Base-by-base conservation (phyloP, 2,888 invertebrate species). In the Adelognathus sp. region DNA sequence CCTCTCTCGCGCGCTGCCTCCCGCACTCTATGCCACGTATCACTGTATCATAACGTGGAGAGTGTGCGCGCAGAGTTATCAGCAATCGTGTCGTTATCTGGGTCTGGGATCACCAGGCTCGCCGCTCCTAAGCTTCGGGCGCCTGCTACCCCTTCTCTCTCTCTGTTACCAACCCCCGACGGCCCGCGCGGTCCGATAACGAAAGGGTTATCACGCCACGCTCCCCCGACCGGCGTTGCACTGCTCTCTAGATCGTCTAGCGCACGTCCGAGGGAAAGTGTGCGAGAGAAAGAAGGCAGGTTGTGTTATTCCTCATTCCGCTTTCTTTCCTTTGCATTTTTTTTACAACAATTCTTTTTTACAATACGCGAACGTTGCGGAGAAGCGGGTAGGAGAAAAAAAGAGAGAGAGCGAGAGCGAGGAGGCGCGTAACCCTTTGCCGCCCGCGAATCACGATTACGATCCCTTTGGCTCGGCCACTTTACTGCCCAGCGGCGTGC, bases 201-300 rank as follows among this genome's bases (percentile, higher is more conserved):
- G 89, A 87, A 90, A 90, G 90, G 90, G 90, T 90, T 90, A 90
- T 90, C 90, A 87, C 89, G 88, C 88, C 86, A 89, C 86, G 87
- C 85, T 85, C 85, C 41, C 50, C 29, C 73, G 39, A 67, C 52
- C 73, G 54, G 52, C 73, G 72, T 61, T 67, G 77, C 44, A n/a
- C 60, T 56, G 29, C 63, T 77, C 76, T 69, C 76, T 52, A 69
- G 72, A 69, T 56, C 56, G 67, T 44, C 61, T 58, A 72, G 56
- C 63, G 39, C 73, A 73, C 69, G 46, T 71, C 64, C 66, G 33
- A 21, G n/a, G 39, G n/a, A 39, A 39, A n/a, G 46, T 1, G 58
- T 21, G 24, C 29, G 69, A 14, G 44, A 39, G 29, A n/a, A 18
- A 77, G 54, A 56, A 16, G n/a, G 58, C 71, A 78, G 64, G 76